Evolutionary conservation across 2,888 invertebrate genomes (phyloP), one percentile per base, ranked within the genome.

Genomic region (Nasonovia ribisnigri): DNA sequence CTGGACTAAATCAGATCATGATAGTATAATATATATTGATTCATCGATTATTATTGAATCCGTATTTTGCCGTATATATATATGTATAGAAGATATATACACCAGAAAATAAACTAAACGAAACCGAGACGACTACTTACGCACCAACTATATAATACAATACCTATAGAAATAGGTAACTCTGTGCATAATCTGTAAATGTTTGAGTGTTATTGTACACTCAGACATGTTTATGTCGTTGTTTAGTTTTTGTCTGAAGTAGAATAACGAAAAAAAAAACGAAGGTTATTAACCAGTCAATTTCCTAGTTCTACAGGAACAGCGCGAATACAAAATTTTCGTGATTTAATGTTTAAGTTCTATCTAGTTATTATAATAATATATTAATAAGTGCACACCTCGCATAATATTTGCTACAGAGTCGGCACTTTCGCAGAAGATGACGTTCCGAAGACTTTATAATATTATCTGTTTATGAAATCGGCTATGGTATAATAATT

Each of bases 111-210:
- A 36, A 77, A 36, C 77, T 36, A 77, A 77, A 77, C 36, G 36
- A 77, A 20, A 77, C 77, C 77, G 36, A 77, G 36, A 77, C 20
- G 77, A 77, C 77, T 77, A 36, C 36, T 77, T 77, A 3, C 36
- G 20, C 36, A 29, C 36, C 36, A 29, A 77, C 36, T 77, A 77
- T 6, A 77, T 36, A 77, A 77, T 77, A 77, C 36, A 36, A 77
- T 77, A 13, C n/a, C 11, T 16, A 67, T 67, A 67, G 16, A 84
- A 43, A 84, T 87, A 87, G 46, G 87, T 51, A 51, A 36, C 51
- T 88, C 87, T 51, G 87, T 88, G 51, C 48, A 51, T 51, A 51
- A 88, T 88, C 36, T 88, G 24, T 51, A 88, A 88, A 88, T 48
- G 36, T 51, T 48, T 46, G 46, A 87, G 48, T 87, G 16, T 46